Percentiles rank a stretch among this genome's conserved stretches.
Conservation (phyloP, 2,113 vertebrate genomes). For the Hemicordylus capensis region DNA sequence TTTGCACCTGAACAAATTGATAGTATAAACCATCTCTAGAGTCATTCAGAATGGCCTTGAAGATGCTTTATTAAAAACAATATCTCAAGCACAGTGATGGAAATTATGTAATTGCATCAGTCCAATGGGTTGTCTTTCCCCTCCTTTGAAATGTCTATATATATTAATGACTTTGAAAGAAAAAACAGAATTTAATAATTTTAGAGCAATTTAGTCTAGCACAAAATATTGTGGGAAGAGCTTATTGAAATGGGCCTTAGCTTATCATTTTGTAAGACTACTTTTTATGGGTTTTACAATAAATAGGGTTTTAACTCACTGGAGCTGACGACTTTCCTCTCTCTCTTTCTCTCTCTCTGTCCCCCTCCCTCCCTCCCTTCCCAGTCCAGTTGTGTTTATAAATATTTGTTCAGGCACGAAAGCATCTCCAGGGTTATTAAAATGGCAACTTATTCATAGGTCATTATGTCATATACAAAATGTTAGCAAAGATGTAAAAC, state of each 20-base stretch:
- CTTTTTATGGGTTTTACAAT: conserved; percentile 58
- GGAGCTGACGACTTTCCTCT: conserved; percentile 47
- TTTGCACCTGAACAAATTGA: conserved; percentile 53
- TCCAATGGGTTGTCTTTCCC: conserved; percentile 62
- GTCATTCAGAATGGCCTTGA: conserved; percentile 63
- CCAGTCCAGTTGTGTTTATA: conserved; percentile 56
- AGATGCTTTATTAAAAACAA: conserved; percentile 75
- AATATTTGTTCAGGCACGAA: conserved; percentile 16
- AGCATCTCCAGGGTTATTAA: conserved; percentile 13
- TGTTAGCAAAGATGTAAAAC: conserved; percentile 17
- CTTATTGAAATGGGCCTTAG: conserved; percentile 54
- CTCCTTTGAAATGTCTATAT: conserved; percentile 60
- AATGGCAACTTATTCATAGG: conserved; percentile 28
- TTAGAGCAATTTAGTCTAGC: conserved; percentile 62
- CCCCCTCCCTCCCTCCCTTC: conserved; percentile 14
- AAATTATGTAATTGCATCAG: conserved; percentile 59
- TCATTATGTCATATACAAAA: conserved; percentile 3
- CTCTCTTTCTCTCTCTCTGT: too few species aligned
- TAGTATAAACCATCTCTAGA: conserved; percentile 64
- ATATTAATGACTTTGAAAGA: conserved; percentile 72
- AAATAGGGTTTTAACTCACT: conserved; percentile 53
- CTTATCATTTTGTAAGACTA: conserved; percentile 57
- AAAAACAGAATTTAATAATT: conserved; percentile 60
- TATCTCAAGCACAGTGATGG: conserved; percentile 74
- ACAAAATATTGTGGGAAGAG: conserved; percentile 48